Conservation (phyloP, 2,888 invertebrate genomes). For the Calameuta pallipes region DNA sequence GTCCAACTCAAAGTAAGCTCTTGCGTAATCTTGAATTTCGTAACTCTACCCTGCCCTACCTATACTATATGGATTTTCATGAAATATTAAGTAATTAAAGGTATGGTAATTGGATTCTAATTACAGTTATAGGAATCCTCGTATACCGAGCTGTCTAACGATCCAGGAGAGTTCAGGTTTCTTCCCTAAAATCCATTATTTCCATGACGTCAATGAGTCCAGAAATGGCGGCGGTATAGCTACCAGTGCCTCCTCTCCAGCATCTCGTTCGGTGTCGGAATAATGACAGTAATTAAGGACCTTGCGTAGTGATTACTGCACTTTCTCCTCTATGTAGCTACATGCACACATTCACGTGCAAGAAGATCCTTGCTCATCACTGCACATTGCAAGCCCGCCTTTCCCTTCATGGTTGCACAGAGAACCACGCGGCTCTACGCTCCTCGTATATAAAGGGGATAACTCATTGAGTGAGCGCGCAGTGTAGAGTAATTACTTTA, state of each 20-base stretch:
- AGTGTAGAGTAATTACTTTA: conserved; percentile 48
- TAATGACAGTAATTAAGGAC: conserved; percentile 28
- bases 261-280: conserved; percentile 19
- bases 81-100: too few relatives aligned
- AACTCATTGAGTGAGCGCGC: conserved; percentile 35
- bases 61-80: too few relatives aligned
- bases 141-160: too few relatives aligned
- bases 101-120: too few relatives aligned
- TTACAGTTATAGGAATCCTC: too few relatives aligned
- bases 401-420: background rate
- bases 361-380: background rate
- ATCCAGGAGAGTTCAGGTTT: too few relatives aligned
- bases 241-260: conserved; percentile 6
- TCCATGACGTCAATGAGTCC: background rate
- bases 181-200: conserved; percentile 1
- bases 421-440: too few relatives aligned
- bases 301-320: conserved; percentile 20
- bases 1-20: too few relatives aligned
- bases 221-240: conserved; percentile 6
- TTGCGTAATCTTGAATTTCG: too few relatives aligned
- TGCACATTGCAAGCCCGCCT: background rate
- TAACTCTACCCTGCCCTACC: too few relatives aligned
- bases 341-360: background rate
- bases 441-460: conserved; percentile 23
- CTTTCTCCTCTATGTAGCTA: background rate